Base-by-base conservation (phyloP, 2,888 invertebrate species). In the Pasiphila rectangulata region DNA sequence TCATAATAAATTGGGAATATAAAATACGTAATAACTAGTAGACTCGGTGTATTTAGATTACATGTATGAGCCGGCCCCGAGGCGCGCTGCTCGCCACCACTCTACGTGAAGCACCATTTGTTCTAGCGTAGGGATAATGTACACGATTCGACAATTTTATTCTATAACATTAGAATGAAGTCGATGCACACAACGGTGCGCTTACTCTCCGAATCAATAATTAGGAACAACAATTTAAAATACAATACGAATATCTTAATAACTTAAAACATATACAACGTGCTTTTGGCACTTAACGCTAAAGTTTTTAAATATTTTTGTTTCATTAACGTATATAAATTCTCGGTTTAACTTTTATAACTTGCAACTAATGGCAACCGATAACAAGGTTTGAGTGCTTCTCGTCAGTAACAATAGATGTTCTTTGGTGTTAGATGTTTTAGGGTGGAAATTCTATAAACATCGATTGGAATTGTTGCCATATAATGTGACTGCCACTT, bases 71-170 rank as follows among this genome's bases (percentile, higher is more conserved):
- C 45, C 19, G 13, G 13, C 23, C 29, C 5, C 43, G 37, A n/a
- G n/a, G n/a, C n/a, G n/a, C n/a, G n/a, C n/a, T n/a, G n/a, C n/a
- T n/a, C n/a, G 24, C 47, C 41, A 38, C 80, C 74, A 73, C 73
- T 79, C 88, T 87, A 88, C 83, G 70, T 83, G 84, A 87, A 87
- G 88, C 88, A 88, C 88, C 88, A 88, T 87, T 84, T 85, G 87
- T 85, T 88, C 87, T 86, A 87, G 88, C 87, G 83, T 87, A 86
- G 81, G 88, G 87, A 80, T 74, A 86, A 88, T 88, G 86, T 88
- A 88, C 88, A 88, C 76, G 71, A 75, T 83, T 83, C 79, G 70
- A 75, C 78, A 72, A 77, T 75, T 81, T 83, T 83, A 85, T 64
- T 83, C 83, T 83, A 81, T 66, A 75, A 72, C 51, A 80, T 79